Conservation (phyloP, 2,797 vertebrate genomes). For the Schizothorax lantsangensis region DNA sequence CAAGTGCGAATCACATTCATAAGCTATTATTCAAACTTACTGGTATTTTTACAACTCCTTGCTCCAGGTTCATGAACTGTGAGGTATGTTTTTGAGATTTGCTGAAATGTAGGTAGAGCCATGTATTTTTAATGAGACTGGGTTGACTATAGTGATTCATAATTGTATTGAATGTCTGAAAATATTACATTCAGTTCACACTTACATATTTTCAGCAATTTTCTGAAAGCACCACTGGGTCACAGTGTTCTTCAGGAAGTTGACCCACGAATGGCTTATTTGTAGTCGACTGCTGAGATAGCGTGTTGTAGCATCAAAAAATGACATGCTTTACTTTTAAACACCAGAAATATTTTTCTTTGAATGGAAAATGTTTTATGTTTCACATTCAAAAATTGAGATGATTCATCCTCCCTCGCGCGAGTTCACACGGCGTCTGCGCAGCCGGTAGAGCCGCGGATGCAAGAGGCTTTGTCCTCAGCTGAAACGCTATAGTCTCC, state of each 20-base stretch:
- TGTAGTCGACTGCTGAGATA: background rate
- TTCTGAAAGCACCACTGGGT: background rate
- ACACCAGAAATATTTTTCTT: slow-evolving; percentile 13
- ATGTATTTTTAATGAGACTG: background rate
- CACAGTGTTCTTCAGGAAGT: background rate
- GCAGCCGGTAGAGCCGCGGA: slow-evolving; percentile 40
- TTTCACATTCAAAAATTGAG: slow-evolving; percentile 27
- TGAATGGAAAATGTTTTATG: slow-evolving; percentile 37
- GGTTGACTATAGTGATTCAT: background rate
- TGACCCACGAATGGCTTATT: background rate
- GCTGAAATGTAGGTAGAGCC: background rate
- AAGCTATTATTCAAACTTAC: background rate
- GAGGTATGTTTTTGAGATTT: background rate
- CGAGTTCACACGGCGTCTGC: slow-evolving; percentile 46
- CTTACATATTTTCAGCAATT: background rate
- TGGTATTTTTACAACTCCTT: background rate
- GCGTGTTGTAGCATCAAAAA: slow-evolving; percentile 17
- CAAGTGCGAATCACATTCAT: background rate
- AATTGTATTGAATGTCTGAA: background rate
- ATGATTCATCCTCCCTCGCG: slow-evolving; percentile 52
- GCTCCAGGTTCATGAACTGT: background rate
- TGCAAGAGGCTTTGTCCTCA: slow-evolving; percentile 52
- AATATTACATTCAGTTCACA: background rate
- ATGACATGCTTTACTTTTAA: background rate
- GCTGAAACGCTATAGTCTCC: slow-evolving; percentile 62